Conservation (phyloP, 92 coral and sea anemone species). For the Paragorgia papillata region DNA sequence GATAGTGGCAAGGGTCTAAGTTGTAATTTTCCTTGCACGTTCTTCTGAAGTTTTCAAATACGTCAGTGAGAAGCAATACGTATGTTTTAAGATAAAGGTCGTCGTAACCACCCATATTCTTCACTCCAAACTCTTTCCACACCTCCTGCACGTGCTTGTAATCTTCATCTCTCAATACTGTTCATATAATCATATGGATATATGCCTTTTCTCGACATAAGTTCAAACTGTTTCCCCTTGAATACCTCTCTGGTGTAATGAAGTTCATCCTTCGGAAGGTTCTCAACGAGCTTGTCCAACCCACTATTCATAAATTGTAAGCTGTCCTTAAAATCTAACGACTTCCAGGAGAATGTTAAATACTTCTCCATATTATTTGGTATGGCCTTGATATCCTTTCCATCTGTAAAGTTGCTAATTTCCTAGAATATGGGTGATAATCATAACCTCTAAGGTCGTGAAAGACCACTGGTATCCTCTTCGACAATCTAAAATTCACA, state of each 20-base stretch:
- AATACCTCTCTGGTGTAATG: background rate
- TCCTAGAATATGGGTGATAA: slow-evolving; percentile 41
- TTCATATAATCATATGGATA: slow-evolving; percentile 10
- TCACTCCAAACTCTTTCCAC: background rate
- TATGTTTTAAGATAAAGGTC: slow-evolving; percentile 30
- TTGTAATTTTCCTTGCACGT: background rate
- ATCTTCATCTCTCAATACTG: slow-evolving; percentile 3
- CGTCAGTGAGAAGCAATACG: slow-evolving; percentile 16
- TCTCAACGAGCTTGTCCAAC: background rate
- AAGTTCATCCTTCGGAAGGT: background rate
- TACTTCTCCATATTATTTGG: background rate
- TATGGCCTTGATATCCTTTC: background rate
- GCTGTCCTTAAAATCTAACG: background rate
- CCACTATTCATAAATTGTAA: background rate
- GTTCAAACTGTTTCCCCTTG: background rate
- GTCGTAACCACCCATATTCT: slow-evolving; percentile 29
- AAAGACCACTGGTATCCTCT: slow-evolving; percentile 44
- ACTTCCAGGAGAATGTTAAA: background rate
- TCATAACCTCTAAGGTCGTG: slow-evolving; percentile 49
- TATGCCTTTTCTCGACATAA: background rate
- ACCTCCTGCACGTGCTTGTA: slow-evolving; percentile 7
- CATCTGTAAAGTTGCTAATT: slow-evolving; percentile 14
- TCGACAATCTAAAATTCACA: slow-evolving; percentile 27
- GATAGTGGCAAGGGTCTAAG: slow-evolving; percentile 1
- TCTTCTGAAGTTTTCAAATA: slow-evolving; percentile 21